Evolutionary conservation across 1,140 invertebrate species (phyloP), one percentile per base, ranked within the genome.

Genomic region (Temnothorax curvispinosus): DNA sequence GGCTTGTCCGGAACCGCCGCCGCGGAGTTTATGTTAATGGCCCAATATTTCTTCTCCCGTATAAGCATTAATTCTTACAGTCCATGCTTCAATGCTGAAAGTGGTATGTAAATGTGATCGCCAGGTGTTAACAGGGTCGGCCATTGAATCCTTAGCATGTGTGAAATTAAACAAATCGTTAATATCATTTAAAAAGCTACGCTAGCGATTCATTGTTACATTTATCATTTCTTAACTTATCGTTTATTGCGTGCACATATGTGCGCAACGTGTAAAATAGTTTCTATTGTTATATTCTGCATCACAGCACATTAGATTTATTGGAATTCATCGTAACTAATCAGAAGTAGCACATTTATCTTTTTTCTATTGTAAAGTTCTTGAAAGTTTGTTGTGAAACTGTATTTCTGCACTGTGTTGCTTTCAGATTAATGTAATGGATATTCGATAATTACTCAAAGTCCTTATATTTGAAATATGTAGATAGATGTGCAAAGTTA

Each of bases 11-110:
- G 54, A 35, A 41, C 47, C 47, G 13, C 47, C 47, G 13, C 52
- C 41, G 54, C 47, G 44, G 80, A 82, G 27, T 74, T 84, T 84
- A 75, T 52, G 69, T 84, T 84, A 75, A 84, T 75, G 54, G 47
- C 7, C 54, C 56, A 71, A 84, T 75, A 75, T 84, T 75, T 84
- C 44, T 47, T 38, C 80, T 75, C n/a, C 8, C 41, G 41, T 44
- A 50, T 47, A 41, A 21, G 8, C 52, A 72, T 82, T 74, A 74
- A 74, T 74, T 82, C 21, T 27, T n/a, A 47, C 38, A 52, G 50
- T 58, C 21, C 67, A 58, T 71, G 54, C 78, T 38, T 72, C 67
- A 35, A 50, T 58, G 38, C 41, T 74, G 54, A 50, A 84, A 75
- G 32, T 47, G 35, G 32, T 13, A 62, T 74, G 67, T 21, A 60